phyloP scores from a whole-genome alignment of 2,797 vertebrate genomes.

The Cyclopterus lumpus region DNA sequence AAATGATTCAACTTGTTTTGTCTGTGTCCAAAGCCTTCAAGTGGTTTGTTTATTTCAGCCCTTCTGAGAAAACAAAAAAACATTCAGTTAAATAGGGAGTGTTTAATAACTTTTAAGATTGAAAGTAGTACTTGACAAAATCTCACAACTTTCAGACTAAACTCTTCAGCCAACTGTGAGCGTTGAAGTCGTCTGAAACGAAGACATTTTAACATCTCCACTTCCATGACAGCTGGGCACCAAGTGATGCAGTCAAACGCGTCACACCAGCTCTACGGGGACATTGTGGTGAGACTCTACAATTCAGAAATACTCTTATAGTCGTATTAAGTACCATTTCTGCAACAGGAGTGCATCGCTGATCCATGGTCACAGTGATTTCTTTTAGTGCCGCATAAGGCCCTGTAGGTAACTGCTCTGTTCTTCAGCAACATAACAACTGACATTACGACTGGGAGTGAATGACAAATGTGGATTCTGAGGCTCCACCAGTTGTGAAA shows the following conservation, averaged over 20 bases:
- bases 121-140: not conserved
- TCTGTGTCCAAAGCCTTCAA: not conserved
- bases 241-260: no score
- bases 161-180: no score
- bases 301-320: no score
- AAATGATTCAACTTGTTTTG: not conserved
- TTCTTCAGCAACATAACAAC: not conserved
- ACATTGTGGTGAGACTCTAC: not conserved
- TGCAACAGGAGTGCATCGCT: not conserved
- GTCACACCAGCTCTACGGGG: no score
- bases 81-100: not conserved
- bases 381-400: not conserved
- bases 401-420: no score
- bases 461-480: not conserved
- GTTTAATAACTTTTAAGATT: no score
- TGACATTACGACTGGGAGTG: not conserved
- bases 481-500: constrained; percentile 1
- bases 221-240: no score
- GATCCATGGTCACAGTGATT: not conserved
- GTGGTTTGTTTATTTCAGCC: not conserved
- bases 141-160: not conserved
- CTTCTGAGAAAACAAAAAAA: not conserved
- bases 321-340: not conserved
- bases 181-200: not conserved
- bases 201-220: not conserved